Evolutionary conservation across 2,113 vertebrate genomes (phyloP).

Genomic region (Crypturellus undulatus): DNA sequence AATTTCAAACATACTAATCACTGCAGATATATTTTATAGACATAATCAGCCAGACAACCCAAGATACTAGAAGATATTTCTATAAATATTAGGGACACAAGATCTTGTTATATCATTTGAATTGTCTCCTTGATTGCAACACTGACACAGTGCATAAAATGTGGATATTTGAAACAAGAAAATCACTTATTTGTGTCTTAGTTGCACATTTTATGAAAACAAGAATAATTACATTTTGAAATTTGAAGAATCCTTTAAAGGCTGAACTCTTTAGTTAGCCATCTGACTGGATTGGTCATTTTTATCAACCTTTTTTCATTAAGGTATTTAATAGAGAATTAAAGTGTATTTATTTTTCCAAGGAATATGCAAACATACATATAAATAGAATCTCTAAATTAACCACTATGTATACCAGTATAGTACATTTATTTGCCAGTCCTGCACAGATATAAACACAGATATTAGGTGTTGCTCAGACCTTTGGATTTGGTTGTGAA

Average conservation of each 20-base stretch:
- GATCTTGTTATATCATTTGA: not conserved
- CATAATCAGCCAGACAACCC: not conserved
- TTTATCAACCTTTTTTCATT: not conserved
- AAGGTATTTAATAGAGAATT: not conserved
- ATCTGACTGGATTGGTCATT: not conserved
- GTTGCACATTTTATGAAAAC: not conserved
- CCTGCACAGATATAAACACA: not conserved
- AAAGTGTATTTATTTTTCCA: not conserved
- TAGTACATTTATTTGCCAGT: not conserved
- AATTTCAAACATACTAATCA: not conserved
- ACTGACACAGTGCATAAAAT: not conserved
- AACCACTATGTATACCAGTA: not conserved
- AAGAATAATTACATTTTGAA: not conserved
- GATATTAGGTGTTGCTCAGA: not conserved
- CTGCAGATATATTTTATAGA: not conserved
- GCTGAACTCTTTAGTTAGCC: not conserved
- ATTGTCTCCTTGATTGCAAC: not conserved
- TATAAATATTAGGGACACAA: not conserved
- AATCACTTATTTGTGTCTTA: not conserved
- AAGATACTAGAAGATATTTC: not conserved
- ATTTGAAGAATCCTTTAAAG: not conserved
- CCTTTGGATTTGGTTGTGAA: not conserved
- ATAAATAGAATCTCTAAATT: not conserved
- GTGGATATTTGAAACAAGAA: not conserved
- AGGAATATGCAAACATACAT: not conserved